A percentile compares a stretch with the other conserved stretches of the same genome.
Evolutionary conservation across 2,113 vertebrate genomes (phyloP).

Genomic region (Lontra canadensis): DNA sequence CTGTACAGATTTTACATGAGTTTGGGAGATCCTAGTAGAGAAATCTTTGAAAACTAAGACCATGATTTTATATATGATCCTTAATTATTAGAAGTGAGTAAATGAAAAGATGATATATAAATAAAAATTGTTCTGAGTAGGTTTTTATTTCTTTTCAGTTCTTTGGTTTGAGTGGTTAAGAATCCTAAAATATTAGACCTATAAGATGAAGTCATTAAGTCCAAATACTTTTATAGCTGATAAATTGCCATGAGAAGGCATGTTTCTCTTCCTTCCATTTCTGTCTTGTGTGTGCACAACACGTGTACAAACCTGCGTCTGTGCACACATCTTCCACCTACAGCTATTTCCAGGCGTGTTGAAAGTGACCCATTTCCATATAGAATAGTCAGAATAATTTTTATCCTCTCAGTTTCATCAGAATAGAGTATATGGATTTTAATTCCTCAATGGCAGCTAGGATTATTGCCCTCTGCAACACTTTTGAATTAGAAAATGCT

Average conservation of each 20-base stretch:
- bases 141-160: neutral
- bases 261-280: neutral
- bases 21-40: neutral
- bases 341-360: neutral
- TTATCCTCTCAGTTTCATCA: neutral
- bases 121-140: neutral
- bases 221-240: neutral
- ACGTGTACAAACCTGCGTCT: accelerated
- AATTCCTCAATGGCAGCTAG: neutral
- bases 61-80: neutral
- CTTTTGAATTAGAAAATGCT: neutral
- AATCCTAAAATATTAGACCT: neutral
- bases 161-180: neutral
- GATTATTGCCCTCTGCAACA: neutral
- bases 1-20: neutral
- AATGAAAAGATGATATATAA: neutral
- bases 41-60: neutral
- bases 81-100: neutral
- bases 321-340: neutral
- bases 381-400: neutral
- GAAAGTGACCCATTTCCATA: neutral
- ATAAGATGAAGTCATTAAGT: neutral
- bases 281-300: neutral
- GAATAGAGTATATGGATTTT: neutral
- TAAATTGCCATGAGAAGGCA: neutral